phyloP scores from a whole-genome alignment of 2,888 invertebrate species.

The Zygogramma bicolorata region DNA sequence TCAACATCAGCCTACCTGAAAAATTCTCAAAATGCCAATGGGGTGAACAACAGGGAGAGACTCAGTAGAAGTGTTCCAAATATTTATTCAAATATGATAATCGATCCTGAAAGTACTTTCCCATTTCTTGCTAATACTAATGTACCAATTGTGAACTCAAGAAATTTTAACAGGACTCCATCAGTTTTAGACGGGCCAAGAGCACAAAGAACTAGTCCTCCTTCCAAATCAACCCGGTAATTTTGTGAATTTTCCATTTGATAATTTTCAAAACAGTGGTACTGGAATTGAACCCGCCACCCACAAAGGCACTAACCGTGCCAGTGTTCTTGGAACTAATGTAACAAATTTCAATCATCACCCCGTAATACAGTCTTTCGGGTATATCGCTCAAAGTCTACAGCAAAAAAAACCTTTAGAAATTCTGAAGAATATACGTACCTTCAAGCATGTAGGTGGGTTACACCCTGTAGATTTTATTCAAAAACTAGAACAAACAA shows the following conservation, averaged over 20 bases:
- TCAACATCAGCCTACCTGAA: too few species aligned
- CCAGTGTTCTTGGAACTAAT: background rate
- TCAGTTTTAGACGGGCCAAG: background rate
- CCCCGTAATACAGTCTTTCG: too few species aligned
- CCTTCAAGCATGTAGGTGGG: background rate
- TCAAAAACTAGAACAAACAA: background rate
- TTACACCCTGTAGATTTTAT: background rate
- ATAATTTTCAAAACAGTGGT: background rate
- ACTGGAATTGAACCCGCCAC: too few species aligned
- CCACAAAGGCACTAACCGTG: too few species aligned
- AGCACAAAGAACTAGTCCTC: background rate
- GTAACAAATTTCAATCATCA: background rate
- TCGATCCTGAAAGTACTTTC: background rate
- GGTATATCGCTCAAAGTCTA: too few species aligned
- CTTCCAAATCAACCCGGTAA: too few species aligned
- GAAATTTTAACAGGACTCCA: background rate
- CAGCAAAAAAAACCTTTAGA: background rate
- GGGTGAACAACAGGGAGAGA: background rate
- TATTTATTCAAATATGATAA: background rate
- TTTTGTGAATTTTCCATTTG: too few species aligned
- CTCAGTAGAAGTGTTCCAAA: background rate
- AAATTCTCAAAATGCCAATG: background rate
- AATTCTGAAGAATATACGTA: too few species aligned
- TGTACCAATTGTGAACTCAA: background rate
- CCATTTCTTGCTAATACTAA: background rate